phyloP scores from a whole-genome alignment of 2,113 vertebrate genomes.

The Sakesphorus luctuosus region DNA sequence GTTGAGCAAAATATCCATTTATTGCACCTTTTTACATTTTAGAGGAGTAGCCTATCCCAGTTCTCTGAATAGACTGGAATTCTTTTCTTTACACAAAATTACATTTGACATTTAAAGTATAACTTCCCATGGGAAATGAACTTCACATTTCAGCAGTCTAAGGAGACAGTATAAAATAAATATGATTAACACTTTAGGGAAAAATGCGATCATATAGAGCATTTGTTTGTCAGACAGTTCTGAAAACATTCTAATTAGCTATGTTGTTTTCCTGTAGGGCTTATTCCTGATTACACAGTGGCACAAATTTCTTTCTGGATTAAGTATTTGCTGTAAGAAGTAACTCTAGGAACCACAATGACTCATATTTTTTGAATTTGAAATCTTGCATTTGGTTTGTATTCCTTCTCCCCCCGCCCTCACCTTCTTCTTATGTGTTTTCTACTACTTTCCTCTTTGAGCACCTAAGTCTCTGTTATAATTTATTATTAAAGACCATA shows the following conservation, averaged over 20 bases:
- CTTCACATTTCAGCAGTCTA: background rate
- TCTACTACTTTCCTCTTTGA: background rate
- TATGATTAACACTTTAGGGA: conserved; percentile 1
- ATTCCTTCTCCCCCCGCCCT: no score
- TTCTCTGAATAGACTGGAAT: conserved; percentile 22
- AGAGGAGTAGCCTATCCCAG: background rate
- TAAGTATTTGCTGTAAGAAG: background rate
- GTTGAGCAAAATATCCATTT: background rate
- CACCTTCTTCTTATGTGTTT: background rate
- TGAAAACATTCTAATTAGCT: background rate
- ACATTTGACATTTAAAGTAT: conserved; percentile 39
- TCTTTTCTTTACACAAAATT: conserved; percentile 37
- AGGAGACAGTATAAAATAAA: conserved; percentile 24
- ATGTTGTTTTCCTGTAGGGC: background rate
- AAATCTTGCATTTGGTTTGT: background rate
- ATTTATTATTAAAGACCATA: background rate
- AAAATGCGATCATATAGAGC: background rate
- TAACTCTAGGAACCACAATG: background rate
- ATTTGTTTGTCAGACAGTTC: background rate
- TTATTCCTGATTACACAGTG: background rate
- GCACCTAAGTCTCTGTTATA: background rate
- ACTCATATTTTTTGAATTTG: background rate
- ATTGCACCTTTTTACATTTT: background rate
- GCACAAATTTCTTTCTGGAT: background rate
- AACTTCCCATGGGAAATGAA: conserved; percentile 32